Base-by-base conservation (phyloP, 2,797 vertebrate species). In the Ceryle rudis region DNA sequence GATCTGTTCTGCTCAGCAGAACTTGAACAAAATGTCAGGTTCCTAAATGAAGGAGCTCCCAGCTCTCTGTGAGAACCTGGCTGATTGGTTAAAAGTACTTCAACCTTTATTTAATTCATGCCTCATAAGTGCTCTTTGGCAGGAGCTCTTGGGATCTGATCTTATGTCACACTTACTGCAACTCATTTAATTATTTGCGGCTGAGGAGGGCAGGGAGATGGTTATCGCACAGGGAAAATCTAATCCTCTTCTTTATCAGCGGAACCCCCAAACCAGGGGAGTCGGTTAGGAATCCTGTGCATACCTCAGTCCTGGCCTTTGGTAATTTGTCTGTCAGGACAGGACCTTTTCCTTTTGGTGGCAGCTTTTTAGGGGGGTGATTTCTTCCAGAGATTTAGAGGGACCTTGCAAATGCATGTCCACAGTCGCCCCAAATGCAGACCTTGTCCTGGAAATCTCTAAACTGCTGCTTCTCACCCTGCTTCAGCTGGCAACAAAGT, bases 31-130 rank as follows among this genome's bases (percentile, higher is more conserved):
- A 97, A 96, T 97, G 95, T 96, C 97, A 97, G 90, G 37, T 52
- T 97, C 93, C 95, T 94, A 96, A 97, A 94, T 93, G 95, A 95
- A 95, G 95, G 61, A 95, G 83, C 86, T 96, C 86, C 93, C 35
- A 79, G 88, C 86, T 94, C 81, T 70, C 88, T 0, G 12, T 9
- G n/a, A 96, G 94, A 93, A 95, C 79, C 81, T 0, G 6, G 54
- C 75, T 90, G 93, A 95, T 91, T 96, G 95, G 93, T 81, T 95
- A 90, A 93, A 97, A 97, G 95, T 95, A 79, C 90, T 94, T 94
- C 95, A 97, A 86, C 95, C 93, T 96, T 96, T 96, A 91, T 96
- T 97, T 97, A 96, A 97, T 96, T 95, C 95, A 88, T 93, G 95
- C 86, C 91, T 95, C 95, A 73, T 72, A 93, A 96, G 90, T 93